Conservation (phyloP, 1,140 invertebrate genomes). For the Pygmarrhopalites habei region DNA sequence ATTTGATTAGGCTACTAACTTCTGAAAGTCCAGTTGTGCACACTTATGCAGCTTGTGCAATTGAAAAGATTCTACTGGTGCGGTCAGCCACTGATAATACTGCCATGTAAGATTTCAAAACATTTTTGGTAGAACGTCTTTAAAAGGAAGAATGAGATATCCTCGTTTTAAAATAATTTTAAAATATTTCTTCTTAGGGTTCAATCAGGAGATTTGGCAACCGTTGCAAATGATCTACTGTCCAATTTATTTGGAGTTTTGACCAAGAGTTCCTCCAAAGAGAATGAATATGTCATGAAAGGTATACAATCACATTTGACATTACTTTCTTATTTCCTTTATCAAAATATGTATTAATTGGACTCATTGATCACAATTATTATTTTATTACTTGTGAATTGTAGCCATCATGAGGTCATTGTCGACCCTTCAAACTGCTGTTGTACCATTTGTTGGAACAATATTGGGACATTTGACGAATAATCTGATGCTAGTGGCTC, state of each 20-base stretch:
- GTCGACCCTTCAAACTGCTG: constrained; percentile 66
- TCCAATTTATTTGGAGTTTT: constrained; percentile 67
- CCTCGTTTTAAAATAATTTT: no score
- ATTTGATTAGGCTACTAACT: constrained; percentile 65
- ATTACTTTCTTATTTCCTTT: no score
- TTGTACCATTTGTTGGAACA: constrained; percentile 70
- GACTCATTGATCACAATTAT: not conserved
- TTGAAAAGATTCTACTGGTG: constrained; percentile 82
- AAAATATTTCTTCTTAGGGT: constrained; percentile 55
- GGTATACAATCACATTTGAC: constrained; percentile 48
- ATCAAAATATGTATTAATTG: not conserved
- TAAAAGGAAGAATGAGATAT: no score
- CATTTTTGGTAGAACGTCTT: no score
- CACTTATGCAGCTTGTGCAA: constrained; percentile 82
- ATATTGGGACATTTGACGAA: constrained; percentile 75
- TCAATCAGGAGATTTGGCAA: constrained; percentile 50
- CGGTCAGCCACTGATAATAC: constrained; percentile 51
- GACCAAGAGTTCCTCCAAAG: constrained; percentile 62
- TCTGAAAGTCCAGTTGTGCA: constrained; percentile 78
- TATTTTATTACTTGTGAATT: constrained; percentile 41
- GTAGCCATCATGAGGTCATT: constrained; percentile 82
- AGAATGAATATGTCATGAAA: constrained; percentile 98
- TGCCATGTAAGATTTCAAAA: constrained; percentile 50
- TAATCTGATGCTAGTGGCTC: constrained; percentile 74
- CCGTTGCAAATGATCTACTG: constrained; percentile 60